Evolutionary conservation across 2,888 invertebrate genomes (phyloP).

Genomic region (Mimas tiliae): DNA sequence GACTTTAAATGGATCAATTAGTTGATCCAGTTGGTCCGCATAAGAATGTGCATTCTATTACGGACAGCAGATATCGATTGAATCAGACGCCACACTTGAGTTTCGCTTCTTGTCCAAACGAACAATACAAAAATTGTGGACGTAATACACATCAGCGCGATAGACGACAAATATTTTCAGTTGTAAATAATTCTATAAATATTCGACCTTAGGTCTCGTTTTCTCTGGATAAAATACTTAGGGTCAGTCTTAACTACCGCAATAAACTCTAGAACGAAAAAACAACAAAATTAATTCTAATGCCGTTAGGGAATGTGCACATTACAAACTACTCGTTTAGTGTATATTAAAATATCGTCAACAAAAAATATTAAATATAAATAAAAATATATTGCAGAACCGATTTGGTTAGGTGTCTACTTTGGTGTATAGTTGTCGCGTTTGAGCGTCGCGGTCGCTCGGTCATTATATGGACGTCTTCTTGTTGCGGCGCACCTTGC

Average conservation of each 20-base stretch:
- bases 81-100: not conserved
- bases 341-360: slow-evolving; percentile 75
- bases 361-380: slow-evolving; percentile 75
- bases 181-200: slow-evolving; percentile 29
- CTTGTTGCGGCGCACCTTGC: slow-evolving; percentile 77
- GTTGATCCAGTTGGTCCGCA: not conserved
- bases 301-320: slow-evolving; percentile 82
- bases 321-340: slow-evolving; percentile 68
- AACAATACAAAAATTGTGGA: slow-evolving; percentile 4
- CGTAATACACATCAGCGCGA: not conserved
- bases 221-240: slow-evolving; percentile 68
- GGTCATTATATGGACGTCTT: slow-evolving; percentile 62
- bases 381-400: slow-evolving; percentile 79
- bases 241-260: slow-evolving; percentile 82
- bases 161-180: slow-evolving; percentile 20
- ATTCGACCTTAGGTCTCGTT: slow-evolving; percentile 57
- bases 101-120: not conserved
- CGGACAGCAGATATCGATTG: not conserved
- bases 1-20: slow-evolving; percentile 44
- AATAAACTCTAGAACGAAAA: slow-evolving; percentile 81
- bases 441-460: slow-evolving; percentile 26
- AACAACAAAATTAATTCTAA: slow-evolving; percentile 78
- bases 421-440: slow-evolving; percentile 67
- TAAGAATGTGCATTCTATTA: not conserved
- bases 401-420: slow-evolving; percentile 82